Conservation (phyloP, 2,797 vertebrate genomes). For the Australoheros facetus region DNA sequence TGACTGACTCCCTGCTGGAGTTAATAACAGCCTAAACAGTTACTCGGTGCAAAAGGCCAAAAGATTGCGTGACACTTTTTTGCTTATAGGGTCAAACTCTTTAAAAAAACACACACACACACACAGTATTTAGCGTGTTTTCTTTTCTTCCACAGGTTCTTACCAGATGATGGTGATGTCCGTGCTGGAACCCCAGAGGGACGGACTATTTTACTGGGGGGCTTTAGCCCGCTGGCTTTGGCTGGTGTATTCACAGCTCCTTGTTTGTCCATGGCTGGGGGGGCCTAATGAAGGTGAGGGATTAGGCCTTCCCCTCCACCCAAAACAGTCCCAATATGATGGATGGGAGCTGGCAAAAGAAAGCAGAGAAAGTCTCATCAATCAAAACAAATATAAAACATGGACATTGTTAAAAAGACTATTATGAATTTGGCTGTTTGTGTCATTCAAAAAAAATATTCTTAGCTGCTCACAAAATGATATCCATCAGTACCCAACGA, state of each 20-base stretch:
- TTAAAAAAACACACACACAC: neutral
- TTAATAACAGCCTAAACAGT: neutral
- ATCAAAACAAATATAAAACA: neutral
- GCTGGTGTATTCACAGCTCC: conserved; percentile 84
- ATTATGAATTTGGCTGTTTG: neutral
- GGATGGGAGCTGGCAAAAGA: conserved; percentile 34
- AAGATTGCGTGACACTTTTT: neutral
- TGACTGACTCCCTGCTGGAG: neutral
- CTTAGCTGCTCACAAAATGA: neutral
- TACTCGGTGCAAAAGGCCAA: neutral
- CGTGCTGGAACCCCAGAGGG: conserved; percentile 80
- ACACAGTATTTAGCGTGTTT: neutral
- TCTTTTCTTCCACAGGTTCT: conserved; percentile 22
- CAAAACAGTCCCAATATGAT: conserved; percentile 35
- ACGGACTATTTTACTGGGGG: conserved; percentile 90
- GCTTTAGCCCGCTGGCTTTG: conserved; percentile 93
- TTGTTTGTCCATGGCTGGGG: conserved; percentile 40
- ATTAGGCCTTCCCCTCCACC: conserved; percentile 59
- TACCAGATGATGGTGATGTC: conserved; percentile 79
- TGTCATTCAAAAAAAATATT: no score
- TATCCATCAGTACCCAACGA: no score
- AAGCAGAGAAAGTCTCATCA: neutral
- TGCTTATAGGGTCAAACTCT: neutral
- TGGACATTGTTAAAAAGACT: no score
- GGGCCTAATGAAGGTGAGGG: conserved; percentile 30